These are phyloP conservation scores for Aleiodes alternator DNA, from an alignment of 2,888 invertebrate genomes.

Conservation along the genomic window DNA sequence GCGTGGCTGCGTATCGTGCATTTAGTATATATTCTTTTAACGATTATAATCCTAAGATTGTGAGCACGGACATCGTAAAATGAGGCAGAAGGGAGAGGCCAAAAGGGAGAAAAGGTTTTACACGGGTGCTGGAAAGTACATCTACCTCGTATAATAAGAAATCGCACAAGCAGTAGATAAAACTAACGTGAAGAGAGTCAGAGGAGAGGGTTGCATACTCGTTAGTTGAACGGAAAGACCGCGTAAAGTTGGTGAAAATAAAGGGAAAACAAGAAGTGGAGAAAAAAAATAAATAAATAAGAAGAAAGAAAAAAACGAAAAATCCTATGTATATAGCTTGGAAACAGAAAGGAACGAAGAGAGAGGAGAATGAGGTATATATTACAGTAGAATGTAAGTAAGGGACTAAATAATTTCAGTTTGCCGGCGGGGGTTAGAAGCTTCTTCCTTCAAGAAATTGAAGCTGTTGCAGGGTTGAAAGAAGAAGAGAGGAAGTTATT, in stretches of 20 bases:
- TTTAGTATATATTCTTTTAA: conserved; percentile 21
- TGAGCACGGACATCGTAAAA: conserved; percentile 32
- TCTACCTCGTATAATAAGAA: conserved; percentile 19
- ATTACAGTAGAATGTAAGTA: conserved; percentile 42
- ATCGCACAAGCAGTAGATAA: conserved; percentile 34
- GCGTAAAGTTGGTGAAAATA: conserved; percentile 48
- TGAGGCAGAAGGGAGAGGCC: neutral
- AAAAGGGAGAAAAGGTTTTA: neutral
- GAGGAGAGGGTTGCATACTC: conserved; percentile 39
- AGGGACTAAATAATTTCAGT: conserved; percentile 56
- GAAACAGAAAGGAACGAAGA: conserved; percentile 27
- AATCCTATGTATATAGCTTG: neutral
- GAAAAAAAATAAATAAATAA: too few relatives aligned
- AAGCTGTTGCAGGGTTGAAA: conserved; percentile 1
- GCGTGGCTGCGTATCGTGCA: conserved; percentile 30
- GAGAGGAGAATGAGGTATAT: conserved; percentile 36
- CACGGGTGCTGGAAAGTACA: conserved; percentile 11
- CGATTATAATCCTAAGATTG: conserved; percentile 33
- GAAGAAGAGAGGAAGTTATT: conserved; percentile 24
- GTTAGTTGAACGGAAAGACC: conserved; percentile 40
- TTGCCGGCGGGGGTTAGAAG: conserved; percentile 40
- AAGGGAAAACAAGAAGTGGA: conserved; percentile 15
- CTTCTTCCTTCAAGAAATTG: conserved; percentile 33
- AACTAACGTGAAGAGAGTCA: neutral
- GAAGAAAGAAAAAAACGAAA: conserved; percentile 27